A percentile compares a stretch with the other conserved stretches of the same genome.
phyloP scores from a whole-genome alignment of 2,113 vertebrate genomes.

The Hystrix cristata region DNA sequence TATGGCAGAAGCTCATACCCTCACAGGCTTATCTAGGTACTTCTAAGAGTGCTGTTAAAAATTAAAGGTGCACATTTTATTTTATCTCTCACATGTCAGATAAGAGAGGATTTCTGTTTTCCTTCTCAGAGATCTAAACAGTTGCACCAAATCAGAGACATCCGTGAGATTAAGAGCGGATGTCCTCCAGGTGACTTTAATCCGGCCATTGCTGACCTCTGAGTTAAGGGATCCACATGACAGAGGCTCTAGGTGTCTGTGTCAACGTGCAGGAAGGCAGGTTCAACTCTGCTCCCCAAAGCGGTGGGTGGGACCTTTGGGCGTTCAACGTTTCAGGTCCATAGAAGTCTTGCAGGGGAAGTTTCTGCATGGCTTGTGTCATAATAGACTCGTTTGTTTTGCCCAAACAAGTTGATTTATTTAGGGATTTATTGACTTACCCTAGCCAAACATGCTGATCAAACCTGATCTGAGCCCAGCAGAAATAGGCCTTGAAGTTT shows the following conservation, averaged over 20 bases:
- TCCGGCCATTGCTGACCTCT: background rate
- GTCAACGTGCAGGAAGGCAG: constrained; percentile 41
- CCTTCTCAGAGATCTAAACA: background rate
- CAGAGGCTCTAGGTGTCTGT: background rate
- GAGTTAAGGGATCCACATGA: background rate
- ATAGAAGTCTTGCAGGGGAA: constrained; percentile 1
- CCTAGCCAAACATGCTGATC: constrained; percentile 44
- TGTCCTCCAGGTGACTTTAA: background rate
- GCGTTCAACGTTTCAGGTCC: background rate
- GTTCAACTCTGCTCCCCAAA: background rate
- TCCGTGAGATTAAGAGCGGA: constrained; percentile 15
- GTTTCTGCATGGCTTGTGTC: constrained; percentile 61
- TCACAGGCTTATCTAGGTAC: background rate
- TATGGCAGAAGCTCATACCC: background rate
- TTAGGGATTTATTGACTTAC: constrained; percentile 61
- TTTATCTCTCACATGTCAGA: background rate
- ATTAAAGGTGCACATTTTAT: background rate
- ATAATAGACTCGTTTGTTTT: constrained; percentile 45
- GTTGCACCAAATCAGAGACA: background rate
- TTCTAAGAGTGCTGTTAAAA: constrained; percentile 21
- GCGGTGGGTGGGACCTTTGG: background rate
- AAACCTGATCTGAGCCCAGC: constrained; percentile 34
- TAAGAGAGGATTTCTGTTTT: constrained; percentile 21
- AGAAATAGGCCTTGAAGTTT: constrained; percentile 34
- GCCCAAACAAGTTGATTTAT: constrained; percentile 73